Conservation (phyloP, 2,113 vertebrate species). For the Heptranchias perlo region DNA sequence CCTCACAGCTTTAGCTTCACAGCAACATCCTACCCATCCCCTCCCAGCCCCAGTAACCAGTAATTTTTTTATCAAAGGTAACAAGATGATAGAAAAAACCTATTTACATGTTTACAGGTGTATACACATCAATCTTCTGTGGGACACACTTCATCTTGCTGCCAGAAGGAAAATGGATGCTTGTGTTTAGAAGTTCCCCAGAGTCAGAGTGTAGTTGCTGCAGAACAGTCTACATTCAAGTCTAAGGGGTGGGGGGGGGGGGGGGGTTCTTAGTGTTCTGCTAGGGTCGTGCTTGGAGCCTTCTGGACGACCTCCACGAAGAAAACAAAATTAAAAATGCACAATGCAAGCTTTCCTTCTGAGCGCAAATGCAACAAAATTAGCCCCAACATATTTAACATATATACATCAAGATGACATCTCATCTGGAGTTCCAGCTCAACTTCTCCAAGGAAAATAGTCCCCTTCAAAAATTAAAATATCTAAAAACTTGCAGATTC, state of each 20-base stretch:
- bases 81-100: constrained; percentile 50
- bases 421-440: constrained; percentile 66
- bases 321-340: constrained; percentile 43
- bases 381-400: constrained; percentile 58
- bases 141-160: constrained; percentile 53
- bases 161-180: constrained; percentile 53
- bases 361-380: constrained; percentile 43
- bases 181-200: constrained; percentile 61
- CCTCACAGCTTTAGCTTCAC: constrained; percentile 74
- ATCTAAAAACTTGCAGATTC: constrained; percentile 39
- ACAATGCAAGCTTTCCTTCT: constrained; percentile 64
- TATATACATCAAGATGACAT: constrained; percentile 55
- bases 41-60: constrained; percentile 68
- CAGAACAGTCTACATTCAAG: constrained; percentile 37
- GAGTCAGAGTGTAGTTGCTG: constrained; percentile 62
- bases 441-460: constrained; percentile 66
- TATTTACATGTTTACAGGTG: constrained; percentile 81
- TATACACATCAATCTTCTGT: constrained; percentile 74
- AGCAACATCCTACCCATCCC: constrained; percentile 68
- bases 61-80: constrained; percentile 37
- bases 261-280: constrained; percentile 64
- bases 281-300: constrained; percentile 31
- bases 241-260: constrained; percentile 45
- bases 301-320: constrained; percentile 7
- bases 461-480: constrained; percentile 53